These are phyloP conservation scores for Carettochelys insculpta DNA, from an alignment of 2,113 vertebrate genomes.

Conservation along the genomic window DNA sequence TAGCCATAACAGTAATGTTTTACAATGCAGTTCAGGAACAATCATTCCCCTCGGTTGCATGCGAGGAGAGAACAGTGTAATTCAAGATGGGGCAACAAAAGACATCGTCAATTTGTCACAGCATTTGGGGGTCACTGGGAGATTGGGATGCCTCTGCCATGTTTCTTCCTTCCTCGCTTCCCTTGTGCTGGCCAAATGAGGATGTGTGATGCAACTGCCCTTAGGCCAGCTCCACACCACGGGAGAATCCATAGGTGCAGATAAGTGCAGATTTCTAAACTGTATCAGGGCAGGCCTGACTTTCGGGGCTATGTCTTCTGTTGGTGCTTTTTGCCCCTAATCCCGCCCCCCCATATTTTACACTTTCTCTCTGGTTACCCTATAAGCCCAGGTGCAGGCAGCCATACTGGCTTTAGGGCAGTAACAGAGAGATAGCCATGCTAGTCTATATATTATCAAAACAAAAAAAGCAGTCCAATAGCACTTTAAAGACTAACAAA, in stretches of 20 bases:
- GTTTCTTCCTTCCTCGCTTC: neutral
- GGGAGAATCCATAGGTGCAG: neutral
- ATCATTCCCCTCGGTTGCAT: rapidly evolving
- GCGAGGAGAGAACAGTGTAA: neutral
- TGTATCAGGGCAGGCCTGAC: too few relatives aligned
- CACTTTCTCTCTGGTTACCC: too few relatives aligned
- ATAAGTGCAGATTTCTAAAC: too few relatives aligned
- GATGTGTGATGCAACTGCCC: neutral
- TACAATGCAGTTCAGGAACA: neutral
- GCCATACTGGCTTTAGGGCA: too few relatives aligned
- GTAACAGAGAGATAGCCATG: too few relatives aligned
- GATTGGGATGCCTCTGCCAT: neutral
- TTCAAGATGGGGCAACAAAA: neutral
- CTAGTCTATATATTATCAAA: too few relatives aligned
- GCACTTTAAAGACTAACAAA: too few relatives aligned
- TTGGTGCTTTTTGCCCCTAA: too few relatives aligned
- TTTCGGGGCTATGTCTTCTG: too few relatives aligned
- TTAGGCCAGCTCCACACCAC: neutral
- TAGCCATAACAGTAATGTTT: neutral
- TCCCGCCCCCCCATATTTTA: too few relatives aligned
- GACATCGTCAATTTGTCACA: rapidly evolving
- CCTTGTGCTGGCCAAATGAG: neutral
- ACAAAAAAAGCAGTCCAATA: too few relatives aligned
- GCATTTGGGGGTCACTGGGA: neutral
- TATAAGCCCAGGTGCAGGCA: neutral